phyloP scores from a whole-genome alignment of 2,113 vertebrate genomes.

The Sander lucioperca region DNA sequence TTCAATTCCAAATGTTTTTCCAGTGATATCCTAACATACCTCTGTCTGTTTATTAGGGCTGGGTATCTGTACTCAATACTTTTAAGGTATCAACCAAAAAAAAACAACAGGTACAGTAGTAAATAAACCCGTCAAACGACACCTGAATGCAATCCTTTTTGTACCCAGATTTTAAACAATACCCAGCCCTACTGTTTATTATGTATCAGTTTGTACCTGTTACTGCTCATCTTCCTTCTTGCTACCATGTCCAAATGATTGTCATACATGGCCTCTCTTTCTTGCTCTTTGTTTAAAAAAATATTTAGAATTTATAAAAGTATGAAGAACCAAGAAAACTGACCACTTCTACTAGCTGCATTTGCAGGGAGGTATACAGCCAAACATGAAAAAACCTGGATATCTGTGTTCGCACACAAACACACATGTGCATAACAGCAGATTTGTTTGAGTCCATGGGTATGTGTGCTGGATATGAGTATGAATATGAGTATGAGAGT shows the following conservation, averaged over 20 bases:
- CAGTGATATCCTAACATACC: neutral
- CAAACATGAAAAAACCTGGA: neutral
- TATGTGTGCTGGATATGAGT: neutral
- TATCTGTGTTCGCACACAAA: neutral
- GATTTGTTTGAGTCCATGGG: neutral
- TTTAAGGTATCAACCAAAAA: too few relatives aligned
- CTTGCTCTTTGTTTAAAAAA: neutral
- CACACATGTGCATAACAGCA: neutral
- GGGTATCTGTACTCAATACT: too few relatives aligned
- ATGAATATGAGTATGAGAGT: neutral
- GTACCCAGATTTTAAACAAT: too few relatives aligned
- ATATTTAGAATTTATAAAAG: neutral
- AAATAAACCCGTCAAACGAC: too few relatives aligned
- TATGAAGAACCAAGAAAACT: neutral
- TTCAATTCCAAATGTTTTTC: neutral
- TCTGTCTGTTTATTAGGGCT: neutral
- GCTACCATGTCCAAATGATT: neutral
- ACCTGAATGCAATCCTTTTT: too few relatives aligned
- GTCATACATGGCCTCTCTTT: neutral
- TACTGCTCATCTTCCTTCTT: neutral
- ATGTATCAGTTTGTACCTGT: neutral
- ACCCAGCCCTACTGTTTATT: neutral
- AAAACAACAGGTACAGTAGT: too few relatives aligned
- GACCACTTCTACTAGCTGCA: conserved; percentile 9
- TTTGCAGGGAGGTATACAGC: conserved; percentile 3